phyloP scores from a whole-genome alignment of 2,797 vertebrate species.

The Lepilemur ruficaudatus region DNA sequence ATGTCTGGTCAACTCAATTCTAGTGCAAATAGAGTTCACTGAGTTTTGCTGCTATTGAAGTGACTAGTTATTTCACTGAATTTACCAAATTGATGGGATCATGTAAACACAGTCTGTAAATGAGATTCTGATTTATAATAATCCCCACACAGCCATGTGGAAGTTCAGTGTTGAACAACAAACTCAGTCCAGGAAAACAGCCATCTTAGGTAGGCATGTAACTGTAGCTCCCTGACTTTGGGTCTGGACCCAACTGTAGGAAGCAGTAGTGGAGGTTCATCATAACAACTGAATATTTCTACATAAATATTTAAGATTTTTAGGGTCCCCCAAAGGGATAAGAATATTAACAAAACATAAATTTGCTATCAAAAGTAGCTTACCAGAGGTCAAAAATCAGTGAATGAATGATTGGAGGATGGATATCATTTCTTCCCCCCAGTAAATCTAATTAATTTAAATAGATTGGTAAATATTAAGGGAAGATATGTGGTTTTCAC shows the following conservation, averaged over 20 bases:
- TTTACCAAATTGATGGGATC: background rate
- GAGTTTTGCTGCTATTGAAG: background rate
- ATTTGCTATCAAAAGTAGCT: background rate
- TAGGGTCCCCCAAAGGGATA: background rate
- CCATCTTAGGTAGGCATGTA: background rate
- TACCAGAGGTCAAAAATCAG: conserved; percentile 21
- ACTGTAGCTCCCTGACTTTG: background rate
- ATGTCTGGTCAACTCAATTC: background rate
- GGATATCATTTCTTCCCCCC: background rate
- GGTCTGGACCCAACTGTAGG: background rate
- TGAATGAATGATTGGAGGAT: background rate
- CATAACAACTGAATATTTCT: background rate
- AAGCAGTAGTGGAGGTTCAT: background rate
- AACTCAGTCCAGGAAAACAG: background rate
- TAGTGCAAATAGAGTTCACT: background rate
- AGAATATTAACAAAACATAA: background rate
- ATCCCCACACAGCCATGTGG: background rate
- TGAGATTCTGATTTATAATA: background rate
- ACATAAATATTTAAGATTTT: background rate
- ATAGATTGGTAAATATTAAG: background rate
- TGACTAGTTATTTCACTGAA: background rate
- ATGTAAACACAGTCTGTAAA: background rate
- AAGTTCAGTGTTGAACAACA: background rate
- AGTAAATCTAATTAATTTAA: conserved; percentile 61
- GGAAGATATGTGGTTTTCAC: background rate